Conservation (phyloP, 2,113 vertebrate genomes). For the Clarias macrocephalus region DNA sequence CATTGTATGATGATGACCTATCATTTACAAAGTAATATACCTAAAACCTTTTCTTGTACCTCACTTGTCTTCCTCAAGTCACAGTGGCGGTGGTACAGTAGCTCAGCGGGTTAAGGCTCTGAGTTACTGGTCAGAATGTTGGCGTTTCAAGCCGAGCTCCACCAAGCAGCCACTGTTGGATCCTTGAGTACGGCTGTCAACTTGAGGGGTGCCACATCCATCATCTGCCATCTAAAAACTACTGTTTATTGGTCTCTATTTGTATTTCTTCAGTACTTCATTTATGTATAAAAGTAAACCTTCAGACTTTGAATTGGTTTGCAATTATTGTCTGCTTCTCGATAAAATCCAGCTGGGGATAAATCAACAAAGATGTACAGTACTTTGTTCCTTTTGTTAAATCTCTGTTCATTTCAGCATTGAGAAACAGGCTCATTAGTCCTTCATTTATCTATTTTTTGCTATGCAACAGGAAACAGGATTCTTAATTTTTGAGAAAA, state of each 20-base stretch:
- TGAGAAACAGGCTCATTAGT: not conserved
- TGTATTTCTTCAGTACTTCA: not conserved
- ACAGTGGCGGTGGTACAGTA: no score
- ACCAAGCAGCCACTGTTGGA: no score
- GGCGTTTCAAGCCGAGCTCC: no score
- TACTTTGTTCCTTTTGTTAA: not conserved
- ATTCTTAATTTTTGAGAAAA: not conserved
- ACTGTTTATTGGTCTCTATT: not conserved
- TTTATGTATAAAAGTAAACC: not conserved
- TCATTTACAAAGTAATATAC: not conserved
- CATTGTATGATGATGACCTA: not conserved
- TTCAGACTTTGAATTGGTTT: conserved; percentile 7
- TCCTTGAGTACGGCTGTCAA: no score
- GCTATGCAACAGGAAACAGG: not conserved
- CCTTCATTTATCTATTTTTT: not conserved
- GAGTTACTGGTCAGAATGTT: no score
- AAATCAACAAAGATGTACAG: not conserved
- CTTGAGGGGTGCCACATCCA: no score
- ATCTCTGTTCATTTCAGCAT: not conserved
- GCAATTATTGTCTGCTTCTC: not conserved
- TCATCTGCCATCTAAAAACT: not conserved
- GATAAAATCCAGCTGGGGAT: not conserved
- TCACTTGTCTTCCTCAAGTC: not conserved
- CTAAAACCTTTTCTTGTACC: not conserved
- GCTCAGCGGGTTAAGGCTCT: no score